Conservation (phyloP, 1,140 invertebrate genomes). For the Plodia interpunctella region DNA sequence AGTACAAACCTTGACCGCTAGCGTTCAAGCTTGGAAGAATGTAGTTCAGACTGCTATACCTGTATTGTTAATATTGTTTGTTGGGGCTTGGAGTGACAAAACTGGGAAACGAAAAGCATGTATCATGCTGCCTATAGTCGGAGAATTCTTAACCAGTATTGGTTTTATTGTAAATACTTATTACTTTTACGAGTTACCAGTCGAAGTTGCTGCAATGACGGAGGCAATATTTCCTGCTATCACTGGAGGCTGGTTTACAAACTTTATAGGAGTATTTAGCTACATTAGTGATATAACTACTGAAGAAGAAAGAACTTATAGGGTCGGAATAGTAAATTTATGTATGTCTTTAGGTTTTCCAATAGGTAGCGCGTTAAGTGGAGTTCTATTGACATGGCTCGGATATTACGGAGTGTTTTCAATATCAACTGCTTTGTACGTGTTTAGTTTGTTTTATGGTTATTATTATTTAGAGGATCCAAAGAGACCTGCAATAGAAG, state of each 20-base stretch:
- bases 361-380: constrained; percentile 86
- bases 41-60: constrained; percentile 85
- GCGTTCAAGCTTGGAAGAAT: constrained; percentile 88
- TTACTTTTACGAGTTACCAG: constrained; percentile 84
- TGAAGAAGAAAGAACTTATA: constrained; percentile 85
- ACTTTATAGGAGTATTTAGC: constrained; percentile 93
- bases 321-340: constrained; percentile 91
- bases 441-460: constrained; percentile 85
- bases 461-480: constrained; percentile 80
- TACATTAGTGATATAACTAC: constrained; percentile 93
- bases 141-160: constrained; percentile 86
- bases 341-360: constrained; percentile 88
- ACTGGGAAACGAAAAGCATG: constrained; percentile 87
- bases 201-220: constrained; percentile 85
- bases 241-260: constrained; percentile 90
- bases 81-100: constrained; percentile 88
- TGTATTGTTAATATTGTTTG: constrained; percentile 85
- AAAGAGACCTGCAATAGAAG: constrained; percentile 41
- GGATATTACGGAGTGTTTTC: constrained; percentile 90
- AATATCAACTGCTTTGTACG: constrained; percentile 83
- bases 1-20: constrained; percentile 85
- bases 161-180: constrained; percentile 88
- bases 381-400: constrained; percentile 81
- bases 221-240: constrained; percentile 87
- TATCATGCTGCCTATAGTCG: constrained; percentile 88